Percentiles rank a stretch among this genome's conserved stretches.
phyloP scores from a whole-genome alignment of 2,797 vertebrate genomes.

The Poliocrania exsul region DNA sequence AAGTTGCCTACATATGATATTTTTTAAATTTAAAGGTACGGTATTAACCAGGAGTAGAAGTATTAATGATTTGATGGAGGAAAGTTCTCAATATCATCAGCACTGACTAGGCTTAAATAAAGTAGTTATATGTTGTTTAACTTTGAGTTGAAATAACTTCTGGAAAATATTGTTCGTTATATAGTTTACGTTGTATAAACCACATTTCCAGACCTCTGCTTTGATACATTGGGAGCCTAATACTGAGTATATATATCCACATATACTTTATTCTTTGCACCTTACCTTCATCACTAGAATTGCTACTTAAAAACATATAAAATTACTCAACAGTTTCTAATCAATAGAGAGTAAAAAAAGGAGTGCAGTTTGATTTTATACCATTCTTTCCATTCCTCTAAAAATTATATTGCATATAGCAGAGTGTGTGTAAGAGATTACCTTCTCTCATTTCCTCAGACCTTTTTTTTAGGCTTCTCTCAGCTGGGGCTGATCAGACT shows the following conservation, averaged over 20 bases:
- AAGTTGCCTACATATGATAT: background rate
- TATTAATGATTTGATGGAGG: background rate
- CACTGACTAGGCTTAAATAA: background rate
- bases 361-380: background rate
- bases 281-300: background rate
- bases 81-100: background rate
- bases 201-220: background rate
- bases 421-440: background rate
- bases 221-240: background rate
- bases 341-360: background rate
- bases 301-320: background rate
- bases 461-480: background rate
- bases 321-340: background rate
- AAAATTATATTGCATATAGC: background rate
- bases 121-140: background rate
- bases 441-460: background rate
- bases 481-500: background rate
- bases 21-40: background rate
- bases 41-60: background rate
- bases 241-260: background rate
- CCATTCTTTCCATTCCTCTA: background rate
- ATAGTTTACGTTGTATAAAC: background rate
- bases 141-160: background rate
- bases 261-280: background rate
- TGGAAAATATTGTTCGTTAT: background rate